Conservation (phyloP, 2,797 vertebrate genomes). For the Lerista edwardsae region DNA sequence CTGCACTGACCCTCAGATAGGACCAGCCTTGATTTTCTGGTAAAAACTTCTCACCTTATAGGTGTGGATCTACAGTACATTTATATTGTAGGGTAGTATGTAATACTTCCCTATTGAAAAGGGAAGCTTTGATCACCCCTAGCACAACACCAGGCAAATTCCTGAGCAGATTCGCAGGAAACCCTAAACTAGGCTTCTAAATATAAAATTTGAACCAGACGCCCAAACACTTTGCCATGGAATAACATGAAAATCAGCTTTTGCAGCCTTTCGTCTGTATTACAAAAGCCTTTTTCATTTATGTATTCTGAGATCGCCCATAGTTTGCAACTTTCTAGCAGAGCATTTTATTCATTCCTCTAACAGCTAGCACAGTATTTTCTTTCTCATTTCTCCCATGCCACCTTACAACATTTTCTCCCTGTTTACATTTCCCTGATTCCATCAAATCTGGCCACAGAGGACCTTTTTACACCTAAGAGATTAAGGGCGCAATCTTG, state of each 20-base stretch:
- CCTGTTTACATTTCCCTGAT: background rate
- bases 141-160: background rate
- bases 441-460: background rate
- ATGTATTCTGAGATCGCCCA: too few species aligned
- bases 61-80: background rate
- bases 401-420: background rate
- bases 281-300: background rate
- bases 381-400: background rate
- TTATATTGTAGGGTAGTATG: background rate
- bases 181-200: background rate
- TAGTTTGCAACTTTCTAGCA: background rate
- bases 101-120: background rate
- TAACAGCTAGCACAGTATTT: background rate
- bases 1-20: too few species aligned
- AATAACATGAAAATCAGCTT: conserved; percentile 37
- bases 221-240: conserved; percentile 21
- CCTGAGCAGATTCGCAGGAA: background rate
- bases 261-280: conserved; percentile 1
- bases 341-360: background rate
- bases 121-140: background rate
- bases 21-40: too few species aligned
- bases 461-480: background rate
- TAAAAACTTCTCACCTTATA: too few species aligned
- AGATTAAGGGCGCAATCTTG: too few species aligned
- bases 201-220: conserved; percentile 1